Evolutionary conservation across 2,797 vertebrate species (phyloP), one percentile per base, ranked within the genome.

Genomic region (Huso huso): DNA sequence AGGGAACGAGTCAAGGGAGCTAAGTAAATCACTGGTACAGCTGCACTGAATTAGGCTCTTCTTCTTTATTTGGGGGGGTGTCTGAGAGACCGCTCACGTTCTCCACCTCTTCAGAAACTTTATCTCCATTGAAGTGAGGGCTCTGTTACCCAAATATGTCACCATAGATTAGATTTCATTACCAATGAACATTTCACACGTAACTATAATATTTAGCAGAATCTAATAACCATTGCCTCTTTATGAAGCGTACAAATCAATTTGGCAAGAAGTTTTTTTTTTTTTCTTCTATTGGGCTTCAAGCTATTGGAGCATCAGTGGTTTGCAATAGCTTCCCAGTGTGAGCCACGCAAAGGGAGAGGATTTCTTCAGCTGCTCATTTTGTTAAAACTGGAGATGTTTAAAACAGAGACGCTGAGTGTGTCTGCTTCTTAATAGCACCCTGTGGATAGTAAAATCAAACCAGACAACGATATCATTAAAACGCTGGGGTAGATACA

Each of bases 181-280:
- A 77, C 79, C 84, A 86, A 80, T 86, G 86, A 84, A 84, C 83
- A 82, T 83, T 77, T 80, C 77, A 74, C 78, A 78, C 83, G 82
- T 76, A 72, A 81, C 84, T 81, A 77, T 85, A 81, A 84, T 82
- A 82, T 76, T 80, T 78, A 80, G 79, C 73, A 73, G 76, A 87
- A 87, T 88, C 86, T 86, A 90, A 89, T 89, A 86, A 89, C 78
- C 77, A 79, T 75, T 75, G 82, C 74, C 74, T 85, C 23, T 83
- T 88, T 84, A 88, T 68, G 68, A 83, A 80, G 81, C 79, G 67
- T 88, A 84, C 67, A 86, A 87, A 91, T 89, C 84, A 83, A 88
- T 87, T 89, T 82, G 76, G 77, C 80, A 65, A 79, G 78, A 86
- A 80, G 79, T 86, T 70, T 83, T 76, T 75, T 63, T 58, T n/a